These are phyloP conservation scores for Drosophila tanythrix DNA, from an alignment of 2,888 invertebrate species.

Conservation along the genomic window DNA sequence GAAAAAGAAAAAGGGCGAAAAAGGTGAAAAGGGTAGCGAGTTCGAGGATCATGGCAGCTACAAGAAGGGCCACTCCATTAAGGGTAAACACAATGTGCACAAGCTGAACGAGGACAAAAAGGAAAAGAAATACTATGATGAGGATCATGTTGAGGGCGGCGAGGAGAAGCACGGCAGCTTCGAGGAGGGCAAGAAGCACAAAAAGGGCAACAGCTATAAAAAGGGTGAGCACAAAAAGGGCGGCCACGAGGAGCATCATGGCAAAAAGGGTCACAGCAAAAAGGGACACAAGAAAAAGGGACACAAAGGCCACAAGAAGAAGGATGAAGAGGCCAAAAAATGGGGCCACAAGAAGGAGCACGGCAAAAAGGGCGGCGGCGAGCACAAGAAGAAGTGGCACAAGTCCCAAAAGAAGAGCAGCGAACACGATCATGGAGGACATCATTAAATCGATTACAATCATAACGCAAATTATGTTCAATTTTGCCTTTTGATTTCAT, in stretches of 20 bases:
- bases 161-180: conserved; percentile 93
- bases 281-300: conserved; percentile 93
- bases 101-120: conserved; percentile 94
- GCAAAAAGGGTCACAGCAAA: conserved; percentile 92
- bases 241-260: conserved; percentile 91
- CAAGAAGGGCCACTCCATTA: conserved; percentile 93
- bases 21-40: conserved; percentile 86
- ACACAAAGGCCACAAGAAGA: conserved; percentile 91
- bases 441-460: conserved; percentile 33
- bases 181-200: conserved; percentile 92
- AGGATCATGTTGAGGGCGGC: conserved; percentile 92
- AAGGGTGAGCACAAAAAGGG: conserved; percentile 92
- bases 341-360: conserved; percentile 90
- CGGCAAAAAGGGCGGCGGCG: conserved; percentile 92
- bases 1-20: conserved; percentile 86
- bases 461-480: not conserved
- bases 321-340: conserved; percentile 91
- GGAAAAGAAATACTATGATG: conserved; percentile 94
- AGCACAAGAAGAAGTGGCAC: conserved; percentile 92
- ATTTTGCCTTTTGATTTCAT: not conserved
- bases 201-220: conserved; percentile 92
- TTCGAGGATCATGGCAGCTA: conserved; percentile 88
- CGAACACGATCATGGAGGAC: conserved; percentile 66
- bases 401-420: conserved; percentile 86
- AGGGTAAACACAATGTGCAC: conserved; percentile 94